Conservation (phyloP, 53 echinoderm and acorn worm species). For the Luidia sarsii region DNA sequence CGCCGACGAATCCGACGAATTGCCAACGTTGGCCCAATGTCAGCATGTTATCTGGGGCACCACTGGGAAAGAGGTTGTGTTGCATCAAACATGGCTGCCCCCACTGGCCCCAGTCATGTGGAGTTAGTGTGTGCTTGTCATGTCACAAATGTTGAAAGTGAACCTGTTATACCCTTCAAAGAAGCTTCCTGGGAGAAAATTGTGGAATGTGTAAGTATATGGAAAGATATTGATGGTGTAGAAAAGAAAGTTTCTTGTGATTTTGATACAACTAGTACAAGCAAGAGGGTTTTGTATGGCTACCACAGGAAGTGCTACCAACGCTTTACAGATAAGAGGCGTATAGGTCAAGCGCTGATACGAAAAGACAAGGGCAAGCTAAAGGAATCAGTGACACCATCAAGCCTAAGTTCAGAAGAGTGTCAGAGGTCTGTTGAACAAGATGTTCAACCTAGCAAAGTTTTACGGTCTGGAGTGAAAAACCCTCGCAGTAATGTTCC, state of each 20-base stretch:
- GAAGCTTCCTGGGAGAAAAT: conserved; percentile 19
- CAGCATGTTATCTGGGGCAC: too few species aligned
- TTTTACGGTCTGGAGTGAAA: conserved; percentile 10
- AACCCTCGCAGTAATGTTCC: conserved; percentile 7
- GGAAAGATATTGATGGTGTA: conserved; percentile 20
- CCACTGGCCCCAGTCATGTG: too few species aligned
- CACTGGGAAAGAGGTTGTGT: conserved; percentile 12
- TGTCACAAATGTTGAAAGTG: conserved; percentile 20
- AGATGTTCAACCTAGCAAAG: not conserved
- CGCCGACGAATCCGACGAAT: too few species aligned
- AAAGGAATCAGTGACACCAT: not conserved
- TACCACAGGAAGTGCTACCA: conserved; percentile 29
- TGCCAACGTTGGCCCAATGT: too few species aligned
- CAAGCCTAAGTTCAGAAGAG: not conserved
- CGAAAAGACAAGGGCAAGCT: conserved; percentile 15
- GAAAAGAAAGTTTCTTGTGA: conserved; percentile 5
- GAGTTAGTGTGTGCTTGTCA: conserved; percentile 8
- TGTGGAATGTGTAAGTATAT: conserved; percentile 35
- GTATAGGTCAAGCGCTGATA: not conserved
- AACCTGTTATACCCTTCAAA: conserved; percentile 16
- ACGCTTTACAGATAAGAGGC: conserved; percentile 15
- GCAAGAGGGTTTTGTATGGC: conserved; percentile 12
- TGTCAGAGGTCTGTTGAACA: not conserved
- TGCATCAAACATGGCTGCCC: conserved; percentile 4
- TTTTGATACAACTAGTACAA: conserved; percentile 1